Evolutionary conservation across 2,888 invertebrate genomes (phyloP).

Genomic region (Protophormia terraenovae): DNA sequence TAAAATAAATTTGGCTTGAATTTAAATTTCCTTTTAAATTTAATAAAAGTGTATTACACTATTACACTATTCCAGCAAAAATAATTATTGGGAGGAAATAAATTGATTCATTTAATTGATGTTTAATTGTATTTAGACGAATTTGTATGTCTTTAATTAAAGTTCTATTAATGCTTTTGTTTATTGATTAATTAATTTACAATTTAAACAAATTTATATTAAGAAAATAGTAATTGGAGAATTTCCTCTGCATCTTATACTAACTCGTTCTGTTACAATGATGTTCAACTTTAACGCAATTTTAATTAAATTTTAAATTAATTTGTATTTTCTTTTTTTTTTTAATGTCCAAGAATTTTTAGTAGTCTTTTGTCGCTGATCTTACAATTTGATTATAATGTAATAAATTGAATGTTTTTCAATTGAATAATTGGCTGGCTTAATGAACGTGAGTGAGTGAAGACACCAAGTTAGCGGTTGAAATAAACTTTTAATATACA

Average conservation of each 20-base stretch:
- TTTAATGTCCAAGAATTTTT: neutral
- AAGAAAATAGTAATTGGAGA: conserved; percentile 29
- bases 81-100: too few species aligned
- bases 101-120: conserved; percentile 11
- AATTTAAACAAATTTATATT: conserved; percentile 39
- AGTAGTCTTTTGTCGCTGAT: conserved; percentile 70
- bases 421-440: conserved; percentile 71
- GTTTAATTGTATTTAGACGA: neutral
- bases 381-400: conserved; percentile 80
- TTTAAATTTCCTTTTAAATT: too few species aligned
- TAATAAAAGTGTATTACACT: too few species aligned
- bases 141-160: conserved; percentile 27
- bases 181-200: conserved; percentile 55
- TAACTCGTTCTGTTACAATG: neutral
- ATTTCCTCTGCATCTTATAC: neutral
- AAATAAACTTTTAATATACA: neutral
- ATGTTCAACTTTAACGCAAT: conserved; percentile 22
- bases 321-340: conserved; percentile 74
- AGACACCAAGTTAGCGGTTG: neutral
- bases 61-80: too few species aligned
- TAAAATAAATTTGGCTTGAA: too few species aligned
- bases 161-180: conserved; percentile 32
- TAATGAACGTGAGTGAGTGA: conserved; percentile 34
- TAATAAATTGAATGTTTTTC: conserved; percentile 72
- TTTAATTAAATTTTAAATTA: conserved; percentile 70